Conservation (phyloP, 2,797 vertebrate genomes). For the Decapterus maruadsi region DNA sequence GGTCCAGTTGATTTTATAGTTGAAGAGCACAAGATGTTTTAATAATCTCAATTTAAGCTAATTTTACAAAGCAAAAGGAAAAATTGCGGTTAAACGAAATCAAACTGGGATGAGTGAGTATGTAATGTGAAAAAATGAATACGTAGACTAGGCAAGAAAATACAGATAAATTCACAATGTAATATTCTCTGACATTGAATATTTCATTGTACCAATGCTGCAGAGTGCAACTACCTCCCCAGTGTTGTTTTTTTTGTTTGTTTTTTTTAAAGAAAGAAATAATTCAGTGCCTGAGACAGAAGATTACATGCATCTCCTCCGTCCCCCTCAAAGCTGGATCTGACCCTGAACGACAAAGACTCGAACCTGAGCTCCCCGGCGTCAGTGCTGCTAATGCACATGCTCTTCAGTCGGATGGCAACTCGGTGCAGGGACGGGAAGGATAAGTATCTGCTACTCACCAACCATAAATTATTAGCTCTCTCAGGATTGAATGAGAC, state of each 20-base stretch:
- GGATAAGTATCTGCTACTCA: constrained; percentile 49
- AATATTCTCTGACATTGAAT: not conserved
- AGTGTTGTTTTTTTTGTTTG: not conserved
- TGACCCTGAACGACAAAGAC: constrained; percentile 9
- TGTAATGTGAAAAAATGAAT: not conserved
- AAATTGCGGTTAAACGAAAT: not conserved
- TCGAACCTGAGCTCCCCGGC: constrained; percentile 31
- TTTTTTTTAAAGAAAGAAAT: not conserved
- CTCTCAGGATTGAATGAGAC: constrained; percentile 68
- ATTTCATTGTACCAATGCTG: constrained; percentile 1
- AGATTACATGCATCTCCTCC: constrained; percentile 17
- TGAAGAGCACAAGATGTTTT: not conserved
- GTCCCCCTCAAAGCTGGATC: constrained; percentile 30
- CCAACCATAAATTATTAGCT: constrained; percentile 70
- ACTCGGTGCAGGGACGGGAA: constrained; percentile 39
- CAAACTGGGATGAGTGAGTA: not conserved
- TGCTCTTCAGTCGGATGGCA: constrained; percentile 46
- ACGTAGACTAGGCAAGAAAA: not conserved
- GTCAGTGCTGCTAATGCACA: constrained; percentile 31
- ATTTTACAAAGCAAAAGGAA: not conserved
- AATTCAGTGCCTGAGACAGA: constrained; percentile 1
- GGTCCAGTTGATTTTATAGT: constrained; percentile 15
- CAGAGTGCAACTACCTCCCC: not conserved
- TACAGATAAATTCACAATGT: not conserved
- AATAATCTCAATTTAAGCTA: not conserved